Conservation (phyloP, 2,113 vertebrate genomes). For the Catagonus wagneri region DNA sequence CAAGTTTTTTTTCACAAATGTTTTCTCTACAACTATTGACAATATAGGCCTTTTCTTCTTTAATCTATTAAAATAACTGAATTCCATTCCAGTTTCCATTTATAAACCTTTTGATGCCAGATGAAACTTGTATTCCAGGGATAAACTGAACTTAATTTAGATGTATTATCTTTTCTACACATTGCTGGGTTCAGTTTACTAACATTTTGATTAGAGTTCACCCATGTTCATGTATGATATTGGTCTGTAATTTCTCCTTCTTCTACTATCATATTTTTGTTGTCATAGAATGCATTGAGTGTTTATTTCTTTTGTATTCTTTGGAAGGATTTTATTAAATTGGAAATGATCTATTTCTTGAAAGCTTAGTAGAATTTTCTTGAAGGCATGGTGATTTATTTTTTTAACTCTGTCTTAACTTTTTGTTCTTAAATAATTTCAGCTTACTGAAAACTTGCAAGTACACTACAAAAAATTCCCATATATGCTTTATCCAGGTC, state of each 20-base stretch:
- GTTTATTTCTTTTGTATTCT: constrained; percentile 5
- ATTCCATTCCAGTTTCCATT: not conserved
- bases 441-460: not conserved
- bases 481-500: not conserved
- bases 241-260: not conserved
- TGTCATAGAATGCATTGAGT: not conserved
- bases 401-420: not conserved
- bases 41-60: not conserved
- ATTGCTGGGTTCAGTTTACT: not conserved
- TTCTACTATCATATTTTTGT: not conserved
- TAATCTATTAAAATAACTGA: not conserved
- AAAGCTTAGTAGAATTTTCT: constrained; percentile 20
- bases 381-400: not conserved
- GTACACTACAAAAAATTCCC: not conserved
- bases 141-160: not conserved
- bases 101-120: not conserved
- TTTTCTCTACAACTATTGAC: not conserved
- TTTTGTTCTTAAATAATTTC: constrained; percentile 11
- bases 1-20: not conserved
- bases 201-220: not conserved
- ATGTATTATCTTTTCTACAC: not conserved
- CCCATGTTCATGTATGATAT: not conserved
- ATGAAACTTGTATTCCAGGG: not conserved
- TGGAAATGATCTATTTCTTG: constrained; percentile 24
- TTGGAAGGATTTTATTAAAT: not conserved